phyloP scores from a whole-genome alignment of 2,113 vertebrate species.

The Puffinus mauretanicus region DNA sequence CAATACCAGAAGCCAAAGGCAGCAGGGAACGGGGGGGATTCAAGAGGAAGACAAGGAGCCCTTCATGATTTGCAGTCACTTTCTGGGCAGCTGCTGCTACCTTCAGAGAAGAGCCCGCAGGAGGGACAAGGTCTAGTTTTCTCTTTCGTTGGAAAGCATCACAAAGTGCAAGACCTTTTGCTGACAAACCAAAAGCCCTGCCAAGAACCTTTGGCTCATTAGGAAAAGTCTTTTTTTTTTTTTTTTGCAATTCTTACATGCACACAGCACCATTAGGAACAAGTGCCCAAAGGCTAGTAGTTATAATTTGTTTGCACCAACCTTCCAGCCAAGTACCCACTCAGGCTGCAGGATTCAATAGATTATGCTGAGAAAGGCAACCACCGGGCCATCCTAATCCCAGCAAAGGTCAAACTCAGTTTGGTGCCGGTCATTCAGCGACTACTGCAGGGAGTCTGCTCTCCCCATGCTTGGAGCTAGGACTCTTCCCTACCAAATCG shows the following conservation, averaged over 20 bases:
- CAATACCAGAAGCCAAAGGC: not conserved
- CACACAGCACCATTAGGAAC: constrained; percentile 20
- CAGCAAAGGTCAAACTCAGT: not conserved
- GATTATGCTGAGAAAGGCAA: not conserved
- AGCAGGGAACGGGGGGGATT: not conserved
- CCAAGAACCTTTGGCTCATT: constrained; percentile 71
- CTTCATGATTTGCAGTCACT: not conserved
- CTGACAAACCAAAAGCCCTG: constrained; percentile 70
- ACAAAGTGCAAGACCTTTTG: constrained; percentile 63
- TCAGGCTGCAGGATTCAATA: not conserved
- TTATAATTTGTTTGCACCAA: not conserved
- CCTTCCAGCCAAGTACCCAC: not conserved
- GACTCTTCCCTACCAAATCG: not conserved
- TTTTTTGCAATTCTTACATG: not conserved
- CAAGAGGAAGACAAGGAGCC: not conserved
- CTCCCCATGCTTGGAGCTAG: not conserved
- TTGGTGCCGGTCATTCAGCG: not conserved
- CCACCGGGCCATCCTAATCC: not conserved
- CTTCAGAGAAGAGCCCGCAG: constrained; percentile 43
- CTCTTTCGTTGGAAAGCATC: constrained; percentile 16
- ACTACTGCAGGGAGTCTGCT: not conserved
- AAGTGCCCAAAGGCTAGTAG: constrained; percentile 70
- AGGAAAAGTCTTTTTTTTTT: constrained; percentile 27
- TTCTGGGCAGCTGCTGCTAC: constrained; percentile 24
- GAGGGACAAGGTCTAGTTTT: constrained; percentile 72